These are phyloP conservation scores for Sarcophaga bullata DNA, from an alignment of 1,140 invertebrate genomes.

Conservation along the genomic window DNA sequence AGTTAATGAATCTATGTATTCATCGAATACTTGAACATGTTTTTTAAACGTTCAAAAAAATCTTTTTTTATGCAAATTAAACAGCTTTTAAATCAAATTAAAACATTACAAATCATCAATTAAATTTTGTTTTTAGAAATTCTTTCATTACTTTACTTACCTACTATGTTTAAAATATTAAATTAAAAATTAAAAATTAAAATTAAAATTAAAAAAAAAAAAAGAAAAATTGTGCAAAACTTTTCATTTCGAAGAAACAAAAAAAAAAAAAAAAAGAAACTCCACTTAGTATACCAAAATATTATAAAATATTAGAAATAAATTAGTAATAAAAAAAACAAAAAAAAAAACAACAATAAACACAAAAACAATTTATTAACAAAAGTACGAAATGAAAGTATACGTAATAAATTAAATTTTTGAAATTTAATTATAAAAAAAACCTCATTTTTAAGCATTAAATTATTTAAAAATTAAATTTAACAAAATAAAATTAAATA, in stretches of 20 bases:
- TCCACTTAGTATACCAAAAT: slow-evolving; percentile 4
- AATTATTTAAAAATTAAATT: not conserved
- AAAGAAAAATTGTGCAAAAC: slow-evolving; percentile 27
- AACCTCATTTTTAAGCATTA: slow-evolving; percentile 19
- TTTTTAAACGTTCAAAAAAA: too few relatives aligned
- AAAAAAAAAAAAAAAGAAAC: not conserved
- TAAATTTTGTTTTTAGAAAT: not conserved
- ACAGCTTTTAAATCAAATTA: not conserved
- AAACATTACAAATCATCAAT: not conserved
- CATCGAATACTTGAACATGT: too few relatives aligned
- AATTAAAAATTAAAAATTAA: not conserved
- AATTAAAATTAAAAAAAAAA: not conserved
- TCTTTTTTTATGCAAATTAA: not conserved
- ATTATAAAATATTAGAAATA: not conserved
- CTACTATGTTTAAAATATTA: not conserved
- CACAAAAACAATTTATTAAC: slow-evolving; percentile 14
- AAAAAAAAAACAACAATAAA: not conserved
- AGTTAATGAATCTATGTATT: too few relatives aligned
- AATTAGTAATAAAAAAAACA: too few relatives aligned
- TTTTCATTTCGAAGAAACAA: not conserved
- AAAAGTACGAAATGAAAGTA: slow-evolving; percentile 28
- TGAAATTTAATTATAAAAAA: not conserved
- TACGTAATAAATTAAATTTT: slow-evolving; percentile 25
- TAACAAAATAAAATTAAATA: slow-evolving; percentile 18
- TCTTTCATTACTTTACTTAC: too few relatives aligned